These are phyloP conservation scores for Esperia sulphurella DNA, from an alignment of 2,888 invertebrate genomes.

Conservation along the genomic window DNA sequence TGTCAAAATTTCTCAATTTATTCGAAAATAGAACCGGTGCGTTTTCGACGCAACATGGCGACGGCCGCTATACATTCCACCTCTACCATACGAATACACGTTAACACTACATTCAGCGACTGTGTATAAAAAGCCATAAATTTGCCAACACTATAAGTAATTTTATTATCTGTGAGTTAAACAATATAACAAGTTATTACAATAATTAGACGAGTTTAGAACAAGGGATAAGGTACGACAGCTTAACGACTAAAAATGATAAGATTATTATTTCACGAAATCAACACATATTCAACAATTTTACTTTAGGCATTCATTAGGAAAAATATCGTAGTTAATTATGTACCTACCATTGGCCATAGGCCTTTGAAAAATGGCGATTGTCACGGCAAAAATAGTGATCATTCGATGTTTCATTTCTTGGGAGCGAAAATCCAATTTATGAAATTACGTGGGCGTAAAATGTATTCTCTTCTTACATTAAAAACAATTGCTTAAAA, in stretches of 20 bases:
- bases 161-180: slow-evolving; percentile 40
- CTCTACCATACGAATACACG: slow-evolving; percentile 62
- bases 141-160: slow-evolving; percentile 50
- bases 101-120: slow-evolving; percentile 57
- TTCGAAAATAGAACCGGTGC: slow-evolving; percentile 11
- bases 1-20: slow-evolving; percentile 13
- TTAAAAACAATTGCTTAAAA: slow-evolving; percentile 56
- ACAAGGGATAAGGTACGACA: slow-evolving; percentile 12
- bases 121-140: slow-evolving; percentile 64
- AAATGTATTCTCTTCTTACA: slow-evolving; percentile 15
- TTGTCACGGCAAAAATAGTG: slow-evolving; percentile 10
- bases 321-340: background rate
- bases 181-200: slow-evolving; percentile 28
- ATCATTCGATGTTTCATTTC: slow-evolving; percentile 43
- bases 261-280: no score
- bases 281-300: no score
- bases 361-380: slow-evolving; percentile 15
- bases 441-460: slow-evolving; percentile 32
- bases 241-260: background rate
- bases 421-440: slow-evolving; percentile 50
- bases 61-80: slow-evolving; percentile 53
- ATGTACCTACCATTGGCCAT: slow-evolving; percentile 17
- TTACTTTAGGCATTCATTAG: no score
- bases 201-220: slow-evolving; percentile 9
- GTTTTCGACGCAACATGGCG: slow-evolving; percentile 44